Evolutionary conservation across 2,113 vertebrate genomes (phyloP).

Genomic region (Oryzias woworae): DNA sequence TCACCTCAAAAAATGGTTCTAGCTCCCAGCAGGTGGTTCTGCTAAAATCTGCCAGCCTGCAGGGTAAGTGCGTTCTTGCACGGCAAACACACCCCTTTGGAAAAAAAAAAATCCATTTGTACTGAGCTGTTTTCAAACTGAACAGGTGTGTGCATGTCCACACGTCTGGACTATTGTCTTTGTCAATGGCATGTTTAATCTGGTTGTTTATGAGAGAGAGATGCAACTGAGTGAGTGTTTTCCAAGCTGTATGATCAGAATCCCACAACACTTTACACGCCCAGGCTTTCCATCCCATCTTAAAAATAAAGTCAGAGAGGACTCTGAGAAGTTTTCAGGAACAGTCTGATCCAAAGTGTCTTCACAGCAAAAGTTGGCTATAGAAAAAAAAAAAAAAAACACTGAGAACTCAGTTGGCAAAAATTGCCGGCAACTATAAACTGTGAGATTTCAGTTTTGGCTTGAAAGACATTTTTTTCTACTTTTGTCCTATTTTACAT

Average conservation of each 20-base stretch:
- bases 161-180: not conserved
- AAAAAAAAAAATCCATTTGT: constrained; percentile 1
- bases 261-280: constrained; percentile 5
- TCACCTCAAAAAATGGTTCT: constrained; percentile 35
- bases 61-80: constrained; percentile 48
- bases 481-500: constrained; percentile 8
- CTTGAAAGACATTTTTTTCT: constrained; percentile 33
- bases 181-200: not conserved
- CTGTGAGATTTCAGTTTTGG: constrained; percentile 34
- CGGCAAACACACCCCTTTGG: constrained; percentile 13
- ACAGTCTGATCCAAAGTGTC: constrained; percentile 33
- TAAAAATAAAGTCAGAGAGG: constrained; percentile 15
- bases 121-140: constrained; percentile 12
- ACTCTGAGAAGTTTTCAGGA: constrained; percentile 16
- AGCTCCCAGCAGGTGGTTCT: constrained; percentile 29
- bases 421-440: constrained; percentile 9
- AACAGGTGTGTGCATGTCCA: not conserved
- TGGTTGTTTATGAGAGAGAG: not conserved
- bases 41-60: constrained; percentile 39
- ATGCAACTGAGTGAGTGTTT: constrained; percentile 21
- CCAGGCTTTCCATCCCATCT: constrained; percentile 7
- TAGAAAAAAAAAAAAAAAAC: constrained; percentile 29
- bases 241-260: constrained; percentile 24
- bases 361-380: constrained; percentile 46
- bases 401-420: constrained; percentile 38